A percentile compares a stretch with the other conserved stretches of the same genome.
Conservation (phyloP, 2,888 invertebrate genomes). For the Craniophora ligustri region DNA sequence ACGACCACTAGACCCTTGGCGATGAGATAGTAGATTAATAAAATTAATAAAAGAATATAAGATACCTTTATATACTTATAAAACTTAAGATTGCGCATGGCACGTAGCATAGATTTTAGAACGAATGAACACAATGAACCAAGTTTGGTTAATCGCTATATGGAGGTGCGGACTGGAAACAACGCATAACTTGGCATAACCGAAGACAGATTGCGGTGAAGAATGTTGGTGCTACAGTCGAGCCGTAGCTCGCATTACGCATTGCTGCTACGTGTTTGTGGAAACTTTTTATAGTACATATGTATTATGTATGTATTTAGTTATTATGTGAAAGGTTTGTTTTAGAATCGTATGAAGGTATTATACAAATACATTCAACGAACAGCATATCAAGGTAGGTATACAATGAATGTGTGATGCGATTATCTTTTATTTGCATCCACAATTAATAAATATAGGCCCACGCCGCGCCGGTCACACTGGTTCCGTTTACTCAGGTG, state of each 20-base stretch:
- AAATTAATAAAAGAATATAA: too few species aligned
- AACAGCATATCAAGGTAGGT: background rate
- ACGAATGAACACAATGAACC: slow-evolving; percentile 23
- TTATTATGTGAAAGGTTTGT: slow-evolving; percentile 10
- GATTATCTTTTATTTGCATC: slow-evolving; percentile 11
- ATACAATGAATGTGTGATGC: slow-evolving; percentile 6
- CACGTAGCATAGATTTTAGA: slow-evolving; percentile 8
- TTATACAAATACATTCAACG: background rate
- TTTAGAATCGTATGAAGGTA: background rate
- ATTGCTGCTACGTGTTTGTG: slow-evolving; percentile 35
- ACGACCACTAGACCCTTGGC: too few species aligned
- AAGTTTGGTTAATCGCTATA: slow-evolving; percentile 31
- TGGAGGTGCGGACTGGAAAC: slow-evolving; percentile 47
- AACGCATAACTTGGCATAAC: slow-evolving; percentile 52
- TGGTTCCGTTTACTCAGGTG: too few species aligned
- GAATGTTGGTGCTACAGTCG: slow-evolving; percentile 37
- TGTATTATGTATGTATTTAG: slow-evolving; percentile 1
- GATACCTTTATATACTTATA: too few species aligned
- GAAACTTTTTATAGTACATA: slow-evolving; percentile 18
- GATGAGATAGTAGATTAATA: too few species aligned
- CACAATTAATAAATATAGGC: background rate
- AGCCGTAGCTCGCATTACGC: slow-evolving; percentile 28
- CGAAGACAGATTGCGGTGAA: slow-evolving; percentile 49
- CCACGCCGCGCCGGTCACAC: too few species aligned
- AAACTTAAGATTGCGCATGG: background rate